phyloP scores from a whole-genome alignment of 2,797 vertebrate genomes.

The Champsocephalus gunnari region DNA sequence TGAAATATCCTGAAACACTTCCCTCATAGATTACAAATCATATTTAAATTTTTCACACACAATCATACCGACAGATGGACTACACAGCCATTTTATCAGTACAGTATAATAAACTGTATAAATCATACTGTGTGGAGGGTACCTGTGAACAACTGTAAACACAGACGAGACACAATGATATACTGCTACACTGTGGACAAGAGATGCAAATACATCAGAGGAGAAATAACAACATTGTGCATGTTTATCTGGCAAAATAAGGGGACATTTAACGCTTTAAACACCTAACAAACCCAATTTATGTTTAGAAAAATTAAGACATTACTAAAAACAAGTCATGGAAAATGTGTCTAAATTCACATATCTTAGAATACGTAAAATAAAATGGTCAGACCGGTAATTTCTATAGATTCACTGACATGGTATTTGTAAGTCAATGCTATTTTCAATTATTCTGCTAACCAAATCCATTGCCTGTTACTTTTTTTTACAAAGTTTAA shows the following conservation, averaged over 20 bases:
- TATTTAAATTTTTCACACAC: not conserved
- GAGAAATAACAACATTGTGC: conserved; percentile 14
- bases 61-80: not conserved
- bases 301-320: not conserved
- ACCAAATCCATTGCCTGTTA: not conserved
- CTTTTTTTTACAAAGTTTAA: not conserved
- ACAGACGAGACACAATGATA: conserved; percentile 24
- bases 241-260: not conserved
- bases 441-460: not conserved
- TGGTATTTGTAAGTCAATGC: not conserved
- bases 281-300: not conserved
- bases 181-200: conserved; percentile 65
- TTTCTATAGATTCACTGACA: not conserved
- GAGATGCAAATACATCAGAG: conserved; percentile 51
- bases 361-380: not conserved
- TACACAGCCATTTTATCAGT: conserved; percentile 2
- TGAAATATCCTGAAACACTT: conserved; percentile 32
- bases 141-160: conserved; percentile 23
- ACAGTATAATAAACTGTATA: not conserved
- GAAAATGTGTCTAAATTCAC: not conserved
- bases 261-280: not conserved
- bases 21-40: conserved; percentile 21
- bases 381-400: not conserved
- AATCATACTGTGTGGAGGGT: not conserved
- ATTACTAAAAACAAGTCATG: not conserved